Evolutionary conservation across 2,113 vertebrate genomes (phyloP).

Genomic region (Struthidea cinerea): DNA sequence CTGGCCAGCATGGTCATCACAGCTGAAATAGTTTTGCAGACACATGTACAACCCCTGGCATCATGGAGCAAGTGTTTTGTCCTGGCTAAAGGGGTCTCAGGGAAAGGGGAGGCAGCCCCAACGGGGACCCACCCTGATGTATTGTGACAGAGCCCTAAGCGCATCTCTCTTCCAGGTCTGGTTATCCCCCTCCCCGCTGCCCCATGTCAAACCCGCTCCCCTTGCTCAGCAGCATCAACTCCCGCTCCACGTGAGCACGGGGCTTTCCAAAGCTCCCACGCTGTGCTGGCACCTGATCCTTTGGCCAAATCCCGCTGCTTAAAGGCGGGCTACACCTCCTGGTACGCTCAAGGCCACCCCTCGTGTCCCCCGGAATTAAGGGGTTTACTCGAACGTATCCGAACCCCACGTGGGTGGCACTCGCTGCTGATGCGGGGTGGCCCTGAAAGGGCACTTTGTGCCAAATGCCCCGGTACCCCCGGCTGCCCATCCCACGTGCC

Average conservation of each 20-base stretch:
- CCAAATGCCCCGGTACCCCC: rapidly evolving
- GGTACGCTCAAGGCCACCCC: not conserved
- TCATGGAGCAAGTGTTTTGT: rapidly evolving
- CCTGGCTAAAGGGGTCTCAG: not conserved
- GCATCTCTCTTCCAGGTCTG: rapidly evolving
- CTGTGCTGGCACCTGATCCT: not conserved
- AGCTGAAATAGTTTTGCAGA: not conserved
- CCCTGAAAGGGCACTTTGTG: not conserved
- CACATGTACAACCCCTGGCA: not conserved
- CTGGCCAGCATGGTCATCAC: not conserved
- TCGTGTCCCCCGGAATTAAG: not conserved
- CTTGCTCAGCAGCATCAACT: rapidly evolving
- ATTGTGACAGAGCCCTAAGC: not conserved
- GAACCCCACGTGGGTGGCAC: not conserved
- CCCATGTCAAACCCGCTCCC: rapidly evolving
- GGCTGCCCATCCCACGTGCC: not conserved
- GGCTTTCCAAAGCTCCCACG: not conserved
- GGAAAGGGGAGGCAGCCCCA: not conserved
- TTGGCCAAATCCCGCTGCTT: slow-evolving; percentile 35
- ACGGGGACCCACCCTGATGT: not conserved
- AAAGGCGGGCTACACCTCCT: slow-evolving; percentile 7
- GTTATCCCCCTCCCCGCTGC: not conserved
- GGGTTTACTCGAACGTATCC: not conserved
- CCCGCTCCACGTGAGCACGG: not conserved
- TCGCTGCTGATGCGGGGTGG: not conserved